These are phyloP conservation scores for Tragelaphus scriptus DNA, from an alignment of 2,113 vertebrate genomes.

Conservation along the genomic window DNA sequence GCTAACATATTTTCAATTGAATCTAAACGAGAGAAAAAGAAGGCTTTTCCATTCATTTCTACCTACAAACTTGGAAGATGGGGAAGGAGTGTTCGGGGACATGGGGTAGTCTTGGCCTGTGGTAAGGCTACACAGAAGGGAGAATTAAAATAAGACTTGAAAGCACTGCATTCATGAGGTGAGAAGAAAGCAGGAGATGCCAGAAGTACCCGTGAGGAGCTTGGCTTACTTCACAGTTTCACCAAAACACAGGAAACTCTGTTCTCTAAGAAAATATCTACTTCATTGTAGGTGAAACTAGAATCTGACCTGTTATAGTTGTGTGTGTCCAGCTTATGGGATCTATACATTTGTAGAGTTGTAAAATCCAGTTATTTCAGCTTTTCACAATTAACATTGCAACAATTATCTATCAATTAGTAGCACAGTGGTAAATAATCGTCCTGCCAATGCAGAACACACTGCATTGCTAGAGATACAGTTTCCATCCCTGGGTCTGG, in stretches of 20 bases:
- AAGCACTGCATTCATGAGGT: neutral
- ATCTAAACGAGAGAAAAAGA: neutral
- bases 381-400: neutral
- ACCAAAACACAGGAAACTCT: neutral
- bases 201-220: neutral
- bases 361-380: neutral
- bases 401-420: neutral
- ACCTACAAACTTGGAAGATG: neutral
- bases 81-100: neutral
- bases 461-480: neutral
- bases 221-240: neutral
- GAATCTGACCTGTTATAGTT: neutral
- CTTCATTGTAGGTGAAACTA: neutral
- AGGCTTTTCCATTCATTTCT: neutral
- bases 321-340: neutral
- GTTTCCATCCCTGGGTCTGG: neutral
- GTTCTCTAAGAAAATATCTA: neutral
- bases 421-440: neutral
- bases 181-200: neutral
- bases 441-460: neutral
- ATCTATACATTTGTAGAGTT: neutral
- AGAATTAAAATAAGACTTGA: neutral
- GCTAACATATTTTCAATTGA: neutral
- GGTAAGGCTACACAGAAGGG: neutral
- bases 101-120: neutral